Evolutionary conservation across 2,113 vertebrate genomes (phyloP).

Genomic region (Solenodon paradoxus): DNA sequence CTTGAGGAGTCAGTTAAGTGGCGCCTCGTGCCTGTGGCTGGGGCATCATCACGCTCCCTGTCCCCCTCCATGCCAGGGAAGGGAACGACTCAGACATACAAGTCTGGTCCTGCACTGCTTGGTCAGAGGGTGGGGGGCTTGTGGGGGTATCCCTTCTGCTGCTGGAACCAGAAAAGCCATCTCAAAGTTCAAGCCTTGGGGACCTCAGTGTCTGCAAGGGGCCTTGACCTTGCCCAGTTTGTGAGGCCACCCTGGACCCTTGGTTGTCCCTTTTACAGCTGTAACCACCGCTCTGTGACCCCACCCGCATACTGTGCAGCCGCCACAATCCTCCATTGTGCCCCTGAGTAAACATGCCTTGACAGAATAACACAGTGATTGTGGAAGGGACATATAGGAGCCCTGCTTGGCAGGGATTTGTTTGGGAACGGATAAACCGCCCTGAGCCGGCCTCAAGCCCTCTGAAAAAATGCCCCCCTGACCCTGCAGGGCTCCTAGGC

Average conservation of each 20-base stretch:
- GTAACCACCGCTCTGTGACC: neutral
- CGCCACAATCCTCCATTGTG: conserved; percentile 67
- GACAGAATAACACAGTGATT: conserved; percentile 64
- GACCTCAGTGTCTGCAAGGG: neutral
- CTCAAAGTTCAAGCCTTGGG: neutral
- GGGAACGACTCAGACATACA: neutral
- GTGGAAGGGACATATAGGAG: conserved; percentile 47
- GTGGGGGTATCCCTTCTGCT: neutral
- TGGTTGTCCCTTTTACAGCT: conserved; percentile 4
- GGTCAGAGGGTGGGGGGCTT: no score
- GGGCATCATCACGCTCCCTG: neutral
- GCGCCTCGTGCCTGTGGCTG: neutral
- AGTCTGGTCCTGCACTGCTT: neutral
- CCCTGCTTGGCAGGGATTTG: conserved; percentile 28
- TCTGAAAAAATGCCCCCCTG: neutral
- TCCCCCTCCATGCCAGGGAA: neutral
- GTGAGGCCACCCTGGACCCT: neutral
- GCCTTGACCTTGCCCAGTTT: neutral
- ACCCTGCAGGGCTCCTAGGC: neutral
- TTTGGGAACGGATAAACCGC: conserved; percentile 19
- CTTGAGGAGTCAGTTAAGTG: neutral
- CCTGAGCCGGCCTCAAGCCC: neutral
- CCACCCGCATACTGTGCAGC: conserved; percentile 1
- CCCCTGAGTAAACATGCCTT: conserved; percentile 72
- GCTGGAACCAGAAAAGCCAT: neutral